These are phyloP conservation scores for Germaria angustata DNA, from an alignment of 2,888 invertebrate genomes.

Conservation along the genomic window DNA sequence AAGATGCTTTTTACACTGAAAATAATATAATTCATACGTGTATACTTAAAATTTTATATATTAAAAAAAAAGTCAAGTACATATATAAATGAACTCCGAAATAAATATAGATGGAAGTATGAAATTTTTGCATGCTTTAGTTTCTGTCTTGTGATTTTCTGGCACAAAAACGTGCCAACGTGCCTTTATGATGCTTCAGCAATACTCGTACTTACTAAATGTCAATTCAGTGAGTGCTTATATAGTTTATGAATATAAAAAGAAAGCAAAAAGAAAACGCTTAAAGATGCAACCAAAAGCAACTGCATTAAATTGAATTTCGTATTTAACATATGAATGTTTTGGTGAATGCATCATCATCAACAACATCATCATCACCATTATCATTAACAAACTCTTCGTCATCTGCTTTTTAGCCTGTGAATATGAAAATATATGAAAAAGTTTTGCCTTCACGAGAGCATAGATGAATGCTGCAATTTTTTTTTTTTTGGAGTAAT, in stretches of 20 bases:
- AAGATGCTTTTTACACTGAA: conserved; percentile 47
- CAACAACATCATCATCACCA: conserved; percentile 8
- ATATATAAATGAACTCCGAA: conserved; percentile 26
- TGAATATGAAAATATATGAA: conserved; percentile 14
- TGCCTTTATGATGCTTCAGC: conserved; percentile 62
- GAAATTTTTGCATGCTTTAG: conserved; percentile 66
- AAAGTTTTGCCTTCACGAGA: not conserved
- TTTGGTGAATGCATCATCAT: conserved; percentile 31
- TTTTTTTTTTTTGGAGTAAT: conserved; percentile 61
- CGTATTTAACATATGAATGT: not conserved
- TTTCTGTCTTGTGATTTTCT: conserved; percentile 62
- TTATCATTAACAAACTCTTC: not conserved
- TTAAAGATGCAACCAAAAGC: conserved; percentile 20
- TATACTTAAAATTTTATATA: conserved; percentile 6
- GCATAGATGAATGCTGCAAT: conserved; percentile 12
- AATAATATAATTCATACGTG: conserved; percentile 33
- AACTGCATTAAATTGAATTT: not conserved
- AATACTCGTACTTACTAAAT: conserved; percentile 60
- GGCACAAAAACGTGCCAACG: conserved; percentile 68
- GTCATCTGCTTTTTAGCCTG: not conserved
- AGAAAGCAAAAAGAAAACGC: not conserved
- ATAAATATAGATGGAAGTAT: conserved; percentile 7
- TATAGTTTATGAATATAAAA: conserved; percentile 45
- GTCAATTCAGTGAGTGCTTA: conserved; percentile 66
- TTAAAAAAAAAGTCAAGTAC: conserved; percentile 6